phyloP scores from a whole-genome alignment of 1,140 invertebrate species.

The Mesaphorura yosii region DNA sequence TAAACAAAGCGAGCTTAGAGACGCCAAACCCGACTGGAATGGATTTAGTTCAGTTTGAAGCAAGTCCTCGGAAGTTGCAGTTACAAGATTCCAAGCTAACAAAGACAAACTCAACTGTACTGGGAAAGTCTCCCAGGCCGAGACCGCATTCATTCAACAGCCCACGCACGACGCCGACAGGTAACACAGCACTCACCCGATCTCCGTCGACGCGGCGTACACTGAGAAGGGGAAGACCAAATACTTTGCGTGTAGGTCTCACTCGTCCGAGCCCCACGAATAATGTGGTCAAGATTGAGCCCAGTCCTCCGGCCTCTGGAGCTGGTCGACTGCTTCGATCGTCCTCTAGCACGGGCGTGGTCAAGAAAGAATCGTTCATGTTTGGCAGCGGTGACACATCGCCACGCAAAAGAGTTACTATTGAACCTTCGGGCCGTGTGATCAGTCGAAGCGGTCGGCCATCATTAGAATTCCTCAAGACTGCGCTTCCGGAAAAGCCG shows the following conservation, averaged over 20 bases:
- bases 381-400: background rate
- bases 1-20: no score
- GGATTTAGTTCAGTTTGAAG: slow-evolving; percentile 13
- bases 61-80: background rate
- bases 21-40: no score
- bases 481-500: no score
- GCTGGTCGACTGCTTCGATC: no score
- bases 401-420: background rate
- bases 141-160: slow-evolving; percentile 1
- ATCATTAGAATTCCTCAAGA: no score
- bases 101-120: slow-evolving; percentile 13
- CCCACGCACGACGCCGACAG: slow-evolving; percentile 5
- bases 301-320: no score
- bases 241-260: slow-evolving; percentile 24
- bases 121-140: background rate
- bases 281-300: background rate
- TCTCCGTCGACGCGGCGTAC: slow-evolving; percentile 27
- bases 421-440: background rate
- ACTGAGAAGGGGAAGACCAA: slow-evolving; percentile 24
- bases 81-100: background rate
- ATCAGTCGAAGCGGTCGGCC: no score
- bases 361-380: background rate
- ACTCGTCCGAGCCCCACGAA: slow-evolving; percentile 19
- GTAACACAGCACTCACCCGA: slow-evolving; percentile 2
- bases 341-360: background rate